Evolutionary conservation across 2,797 vertebrate species (phyloP).

Genomic region (Valencia hispanica): DNA sequence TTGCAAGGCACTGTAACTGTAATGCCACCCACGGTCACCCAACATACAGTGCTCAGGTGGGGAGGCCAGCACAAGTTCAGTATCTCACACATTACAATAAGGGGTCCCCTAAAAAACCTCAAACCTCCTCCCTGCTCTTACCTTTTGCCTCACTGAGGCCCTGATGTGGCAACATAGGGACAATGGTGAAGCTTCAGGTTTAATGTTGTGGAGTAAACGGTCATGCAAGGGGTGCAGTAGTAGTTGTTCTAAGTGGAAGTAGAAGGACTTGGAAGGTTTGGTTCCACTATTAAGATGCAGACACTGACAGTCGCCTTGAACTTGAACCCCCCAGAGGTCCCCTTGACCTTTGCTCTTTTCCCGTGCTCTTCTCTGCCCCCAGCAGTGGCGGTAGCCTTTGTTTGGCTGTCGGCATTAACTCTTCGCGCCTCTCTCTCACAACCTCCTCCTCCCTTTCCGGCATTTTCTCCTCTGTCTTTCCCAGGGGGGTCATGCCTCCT

Average conservation of each 20-base stretch:
- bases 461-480: conserved; percentile 48
- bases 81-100: conserved; percentile 25
- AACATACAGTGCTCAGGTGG: background rate
- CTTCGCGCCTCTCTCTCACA: conserved; percentile 55
- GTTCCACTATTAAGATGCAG: conserved; percentile 68
- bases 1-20: conserved; percentile 20
- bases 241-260: conserved; percentile 46
- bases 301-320: conserved; percentile 82
- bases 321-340: conserved; percentile 80
- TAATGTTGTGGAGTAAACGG: conserved; percentile 35
- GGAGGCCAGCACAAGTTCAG: conserved; percentile 23
- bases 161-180: conserved; percentile 19
- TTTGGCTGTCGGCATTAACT: conserved; percentile 83
- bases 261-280: conserved; percentile 46
- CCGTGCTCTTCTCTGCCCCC: conserved; percentile 74
- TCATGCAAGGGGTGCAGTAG: conserved; percentile 15
- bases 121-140: conserved; percentile 23
- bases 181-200: conserved; percentile 32
- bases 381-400: conserved; percentile 72
- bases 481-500: conserved; percentile 36
- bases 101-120: conserved; percentile 17
- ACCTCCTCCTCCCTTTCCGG: conserved; percentile 33
- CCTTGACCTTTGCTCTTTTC: conserved; percentile 81
- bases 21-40: conserved; percentile 24
- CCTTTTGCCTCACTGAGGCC: conserved; percentile 18